Percentiles rank a stretch among this genome's conserved stretches.
These are phyloP conservation scores for Orientallactaga bullata DNA, from an alignment of 2,113 vertebrate genomes.

Conservation along the genomic window DNA sequence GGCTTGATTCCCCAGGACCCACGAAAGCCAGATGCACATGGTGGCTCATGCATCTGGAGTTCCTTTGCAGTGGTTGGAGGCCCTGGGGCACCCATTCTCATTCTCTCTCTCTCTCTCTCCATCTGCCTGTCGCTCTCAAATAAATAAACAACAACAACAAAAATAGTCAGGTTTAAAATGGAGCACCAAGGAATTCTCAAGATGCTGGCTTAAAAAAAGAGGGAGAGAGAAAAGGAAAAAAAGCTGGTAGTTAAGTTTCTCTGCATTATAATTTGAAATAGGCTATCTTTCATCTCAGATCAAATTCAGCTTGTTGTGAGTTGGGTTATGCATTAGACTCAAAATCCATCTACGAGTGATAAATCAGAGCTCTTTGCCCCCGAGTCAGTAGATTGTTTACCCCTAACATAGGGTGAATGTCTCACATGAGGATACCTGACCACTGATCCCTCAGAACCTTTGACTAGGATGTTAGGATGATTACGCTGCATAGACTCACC, in stretches of 20 bases:
- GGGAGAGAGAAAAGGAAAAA: neutral
- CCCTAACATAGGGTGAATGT: neutral
- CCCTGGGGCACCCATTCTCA: no score
- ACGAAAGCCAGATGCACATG: no score
- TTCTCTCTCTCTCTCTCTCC: no score
- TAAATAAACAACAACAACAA: no score
- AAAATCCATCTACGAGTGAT: constrained; percentile 63
- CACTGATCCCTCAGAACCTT: neutral
- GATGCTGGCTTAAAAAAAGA: neutral
- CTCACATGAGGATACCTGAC: neutral
- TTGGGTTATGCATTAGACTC: constrained; percentile 51
- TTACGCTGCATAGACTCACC: neutral
- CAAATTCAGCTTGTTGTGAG: constrained; percentile 53
- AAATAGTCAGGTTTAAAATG: constrained; percentile 24
- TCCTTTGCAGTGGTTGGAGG: no score
- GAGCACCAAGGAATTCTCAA: neutral
- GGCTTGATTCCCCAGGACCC: no score
- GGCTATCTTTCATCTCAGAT: constrained; percentile 30
- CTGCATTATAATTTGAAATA: neutral
- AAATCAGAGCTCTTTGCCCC: constrained; percentile 70
- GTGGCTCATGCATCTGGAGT: no score
- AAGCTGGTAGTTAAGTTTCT: constrained; percentile 33
- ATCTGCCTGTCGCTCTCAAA: no score
- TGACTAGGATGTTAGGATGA: neutral
- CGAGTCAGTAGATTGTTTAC: constrained; percentile 69